A percentile compares a stretch with the other conserved stretches of the same genome.
Conservation (phyloP, 2,113 vertebrate genomes). For the Burhinus bistriatus region DNA sequence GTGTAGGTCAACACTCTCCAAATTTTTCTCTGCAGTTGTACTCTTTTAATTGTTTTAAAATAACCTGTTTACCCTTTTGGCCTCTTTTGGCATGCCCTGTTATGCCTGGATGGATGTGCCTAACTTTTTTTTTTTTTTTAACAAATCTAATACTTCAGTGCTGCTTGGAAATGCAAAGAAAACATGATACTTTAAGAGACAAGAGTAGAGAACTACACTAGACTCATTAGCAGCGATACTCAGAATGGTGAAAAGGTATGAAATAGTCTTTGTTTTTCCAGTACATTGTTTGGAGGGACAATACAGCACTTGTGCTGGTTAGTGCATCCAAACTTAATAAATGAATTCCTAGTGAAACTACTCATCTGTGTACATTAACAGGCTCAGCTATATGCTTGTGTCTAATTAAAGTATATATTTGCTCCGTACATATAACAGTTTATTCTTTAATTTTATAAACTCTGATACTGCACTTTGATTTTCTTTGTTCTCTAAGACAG, state of each 20-base stretch:
- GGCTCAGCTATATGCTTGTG: neutral
- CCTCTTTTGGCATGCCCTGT: neutral
- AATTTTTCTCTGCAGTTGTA: neutral
- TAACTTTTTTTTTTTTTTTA: constrained; percentile 73
- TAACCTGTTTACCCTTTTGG: neutral
- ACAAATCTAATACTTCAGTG: constrained; percentile 79
- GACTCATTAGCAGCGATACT: neutral
- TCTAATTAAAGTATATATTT: neutral
- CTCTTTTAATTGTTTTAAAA: neutral
- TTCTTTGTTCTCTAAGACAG: neutral
- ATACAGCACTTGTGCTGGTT: neutral
- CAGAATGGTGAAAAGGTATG: neutral
- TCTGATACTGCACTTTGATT: neutral
- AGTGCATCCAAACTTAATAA: neutral
- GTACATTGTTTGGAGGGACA: neutral
- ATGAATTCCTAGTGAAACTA: neutral
- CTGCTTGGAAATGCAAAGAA: constrained; percentile 80
- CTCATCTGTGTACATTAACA: neutral
- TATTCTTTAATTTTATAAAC: neutral
- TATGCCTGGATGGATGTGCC: neutral
- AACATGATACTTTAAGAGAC: constrained; percentile 68
- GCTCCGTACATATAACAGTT: neutral
- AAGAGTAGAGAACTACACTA: constrained; percentile 71
- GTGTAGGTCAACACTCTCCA: neutral
- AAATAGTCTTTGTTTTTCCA: neutral